Conservation (phyloP, 2,797 vertebrate genomes). For the Myripristis murdjan region DNA sequence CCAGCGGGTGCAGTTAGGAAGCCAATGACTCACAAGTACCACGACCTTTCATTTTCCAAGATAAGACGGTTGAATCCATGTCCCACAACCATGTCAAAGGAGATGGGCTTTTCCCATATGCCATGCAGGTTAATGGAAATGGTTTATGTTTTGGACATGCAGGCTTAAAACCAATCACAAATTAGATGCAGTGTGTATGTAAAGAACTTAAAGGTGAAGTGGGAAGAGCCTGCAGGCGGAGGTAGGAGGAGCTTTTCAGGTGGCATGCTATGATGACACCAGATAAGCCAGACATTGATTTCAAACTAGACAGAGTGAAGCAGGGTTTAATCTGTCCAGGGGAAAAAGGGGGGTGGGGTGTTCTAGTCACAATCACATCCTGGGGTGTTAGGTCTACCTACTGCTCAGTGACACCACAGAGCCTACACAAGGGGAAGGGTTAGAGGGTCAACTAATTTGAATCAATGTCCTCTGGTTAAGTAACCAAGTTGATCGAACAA, state of each 20-base stretch:
- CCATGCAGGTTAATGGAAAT: slow-evolving; percentile 81
- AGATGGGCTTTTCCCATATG: slow-evolving; percentile 64
- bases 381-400: slow-evolving; percentile 58
- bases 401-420: slow-evolving; percentile 55
- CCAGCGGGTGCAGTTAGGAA: slow-evolving; percentile 73
- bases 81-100: slow-evolving; percentile 48
- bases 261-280: slow-evolving; percentile 75
- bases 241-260: slow-evolving; percentile 83
- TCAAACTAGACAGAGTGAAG: slow-evolving; percentile 63
- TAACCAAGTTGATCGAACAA: slow-evolving; percentile 43
- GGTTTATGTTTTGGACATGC: slow-evolving; percentile 74
- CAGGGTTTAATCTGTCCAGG: slow-evolving; percentile 28
- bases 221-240: slow-evolving; percentile 84
- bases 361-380: slow-evolving; percentile 64
- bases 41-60: slow-evolving; percentile 50
- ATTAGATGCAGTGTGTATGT: slow-evolving; percentile 39
- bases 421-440: slow-evolving; percentile 41
- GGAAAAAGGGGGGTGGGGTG: not conserved
- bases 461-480: slow-evolving; percentile 73
- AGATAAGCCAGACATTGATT: slow-evolving; percentile 73
- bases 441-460: slow-evolving; percentile 64
- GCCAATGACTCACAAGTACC: slow-evolving; percentile 84
- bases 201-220: slow-evolving; percentile 66
- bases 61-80: slow-evolving; percentile 57
- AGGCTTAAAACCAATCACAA: slow-evolving; percentile 75